phyloP scores from a whole-genome alignment of 2,797 vertebrate genomes.

The Neopelma chrysocephalum region DNA sequence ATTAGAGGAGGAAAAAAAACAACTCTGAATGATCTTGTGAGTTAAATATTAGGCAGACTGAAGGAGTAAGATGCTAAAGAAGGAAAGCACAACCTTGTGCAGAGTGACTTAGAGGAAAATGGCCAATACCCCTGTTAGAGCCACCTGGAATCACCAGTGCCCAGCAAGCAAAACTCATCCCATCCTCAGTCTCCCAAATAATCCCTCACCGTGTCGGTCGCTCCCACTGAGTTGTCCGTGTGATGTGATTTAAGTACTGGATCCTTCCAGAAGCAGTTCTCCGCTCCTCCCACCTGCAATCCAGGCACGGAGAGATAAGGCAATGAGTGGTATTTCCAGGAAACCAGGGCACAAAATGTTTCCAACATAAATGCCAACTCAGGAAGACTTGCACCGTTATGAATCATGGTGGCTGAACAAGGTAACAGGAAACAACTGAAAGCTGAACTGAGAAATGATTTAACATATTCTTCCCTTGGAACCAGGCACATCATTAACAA shows the following conservation, averaged over 20 bases:
- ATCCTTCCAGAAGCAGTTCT: constrained; percentile 94
- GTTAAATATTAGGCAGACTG: not conserved
- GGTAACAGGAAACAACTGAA: constrained; percentile 48
- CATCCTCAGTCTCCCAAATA: not conserved
- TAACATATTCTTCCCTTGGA: not conserved
- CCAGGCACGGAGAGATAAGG: constrained; percentile 70
- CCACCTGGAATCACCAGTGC: not conserved
- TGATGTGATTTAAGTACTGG: constrained; percentile 96
- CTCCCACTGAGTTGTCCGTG: constrained; percentile 94
- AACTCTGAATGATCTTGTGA: not conserved
- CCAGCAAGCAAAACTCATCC: not conserved
- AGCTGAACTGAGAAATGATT: constrained; percentile 16
- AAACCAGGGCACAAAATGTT: constrained; percentile 55
- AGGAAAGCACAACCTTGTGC: not conserved
- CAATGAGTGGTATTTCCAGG: constrained; percentile 61
- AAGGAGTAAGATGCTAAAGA: not conserved
- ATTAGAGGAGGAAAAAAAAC: not conserved
- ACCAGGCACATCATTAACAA: not conserved
- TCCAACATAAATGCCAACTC: constrained; percentile 54
- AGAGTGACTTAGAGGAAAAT: not conserved
- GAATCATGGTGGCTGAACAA: constrained; percentile 34
- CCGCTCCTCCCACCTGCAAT: constrained; percentile 91
- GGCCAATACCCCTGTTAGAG: not conserved
- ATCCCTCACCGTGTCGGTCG: constrained; percentile 89
- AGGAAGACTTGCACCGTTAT: constrained; percentile 45